Percentiles rank a stretch among this genome's conserved stretches.
phyloP scores from a whole-genome alignment of 2,888 invertebrate species.

The Ferrisia virgata region DNA sequence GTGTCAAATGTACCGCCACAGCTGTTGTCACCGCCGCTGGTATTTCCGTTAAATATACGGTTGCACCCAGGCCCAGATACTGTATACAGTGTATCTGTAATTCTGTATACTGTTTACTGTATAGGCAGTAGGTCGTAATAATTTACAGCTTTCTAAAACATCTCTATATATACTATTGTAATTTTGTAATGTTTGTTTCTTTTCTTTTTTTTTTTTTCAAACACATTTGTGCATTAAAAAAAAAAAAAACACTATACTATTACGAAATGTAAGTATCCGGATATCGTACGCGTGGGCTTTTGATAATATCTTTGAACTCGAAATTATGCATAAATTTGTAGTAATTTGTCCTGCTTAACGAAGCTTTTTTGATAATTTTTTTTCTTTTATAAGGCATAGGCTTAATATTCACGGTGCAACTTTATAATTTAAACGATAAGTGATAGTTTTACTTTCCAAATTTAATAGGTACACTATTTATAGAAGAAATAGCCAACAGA shows the following conservation, averaged over 20 bases:
- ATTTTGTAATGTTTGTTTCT: background rate
- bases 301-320: background rate
- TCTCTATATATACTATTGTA: background rate
- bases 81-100: too few relatives aligned
- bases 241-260: too few relatives aligned
- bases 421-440: too few relatives aligned
- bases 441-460: too few relatives aligned
- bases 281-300: background rate
- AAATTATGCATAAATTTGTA: background rate
- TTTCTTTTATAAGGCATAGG: background rate
- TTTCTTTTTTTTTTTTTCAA: background rate
- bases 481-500: too few relatives aligned
- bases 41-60: background rate
- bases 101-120: too few relatives aligned
- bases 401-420: background rate
- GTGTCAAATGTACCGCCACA: background rate
- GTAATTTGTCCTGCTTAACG: background rate
- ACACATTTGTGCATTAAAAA: background rate
- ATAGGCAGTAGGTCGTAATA: constrained; percentile 1
- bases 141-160: background rate
- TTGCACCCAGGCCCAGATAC: background rate
- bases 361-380: background rate
- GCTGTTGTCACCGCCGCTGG: background rate
- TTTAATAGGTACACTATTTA: too few relatives aligned
- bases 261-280: too few relatives aligned